Base-by-base conservation (phyloP, 2,888 invertebrate genomes). In the Miltochrista miniata region DNA sequence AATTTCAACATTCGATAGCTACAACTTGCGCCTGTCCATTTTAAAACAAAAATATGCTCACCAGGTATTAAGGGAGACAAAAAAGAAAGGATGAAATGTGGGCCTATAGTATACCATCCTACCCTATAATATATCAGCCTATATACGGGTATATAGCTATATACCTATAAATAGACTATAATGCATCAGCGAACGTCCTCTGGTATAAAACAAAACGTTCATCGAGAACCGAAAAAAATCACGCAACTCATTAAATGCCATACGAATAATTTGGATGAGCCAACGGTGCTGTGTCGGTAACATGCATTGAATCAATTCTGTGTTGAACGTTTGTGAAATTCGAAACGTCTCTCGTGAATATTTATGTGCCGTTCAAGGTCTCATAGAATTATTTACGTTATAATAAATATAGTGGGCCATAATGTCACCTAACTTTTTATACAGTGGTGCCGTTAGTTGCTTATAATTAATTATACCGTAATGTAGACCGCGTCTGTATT, bases 251-350 rank as follows among this genome's bases (percentile, higher is more conserved):
- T 80, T 78, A 79, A 82, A 85, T 85, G 82, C 76, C 81, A 83
- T 79, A 76, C 59, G 77, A 83, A 78, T 76, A 80, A 76, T 74
- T 33, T 39, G 67, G 70, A 83, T 83, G 79, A 72, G 76, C 76
- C 81, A 87, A 87, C 85, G 81, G 84, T 74, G 87, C 85, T 81
- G 84, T 74, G 68, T 72, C 70, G 74, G 60, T 71, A 76, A 78
- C 85, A 79, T 72, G 66, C 57, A 58, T 54, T 76, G 83, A 83
- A 85, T 84, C 70, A 72, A 81, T 81, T 76, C 74, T 77, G 67
- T 53, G 70, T 52, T 62, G 62, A 56, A 69, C 78, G 76, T 83
- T 77, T 82, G 75, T 83, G 81, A 82, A 86, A 86, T 83, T 74
- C 60, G 74, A 54, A 75, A 69, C 76, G 66, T 65, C 75, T 72